These are phyloP conservation scores for Aselliscus stoliczkanus DNA, from an alignment of 2,797 vertebrate genomes.

Conservation along the genomic window DNA sequence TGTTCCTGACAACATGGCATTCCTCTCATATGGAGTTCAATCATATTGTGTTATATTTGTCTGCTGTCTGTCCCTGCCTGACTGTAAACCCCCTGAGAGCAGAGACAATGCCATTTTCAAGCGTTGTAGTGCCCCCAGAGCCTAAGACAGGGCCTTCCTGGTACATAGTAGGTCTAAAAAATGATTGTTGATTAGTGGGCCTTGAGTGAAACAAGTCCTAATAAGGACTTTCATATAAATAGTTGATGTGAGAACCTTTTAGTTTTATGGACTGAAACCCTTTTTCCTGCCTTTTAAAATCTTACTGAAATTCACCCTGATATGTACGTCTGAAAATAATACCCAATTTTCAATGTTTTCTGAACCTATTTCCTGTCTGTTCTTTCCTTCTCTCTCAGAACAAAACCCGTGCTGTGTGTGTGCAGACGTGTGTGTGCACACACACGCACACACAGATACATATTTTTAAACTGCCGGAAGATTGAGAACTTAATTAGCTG, in stretches of 20 bases:
- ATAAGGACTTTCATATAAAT: not conserved
- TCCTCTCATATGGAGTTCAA: not conserved
- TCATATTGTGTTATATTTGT: not conserved
- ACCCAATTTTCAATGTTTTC: not conserved
- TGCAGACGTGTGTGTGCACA: accelerated
- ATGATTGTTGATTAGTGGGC: not conserved
- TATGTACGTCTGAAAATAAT: not conserved
- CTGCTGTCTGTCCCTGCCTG: not conserved
- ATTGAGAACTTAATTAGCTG: not conserved
- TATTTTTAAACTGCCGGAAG: not conserved
- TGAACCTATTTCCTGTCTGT: not conserved
- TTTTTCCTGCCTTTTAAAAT: not conserved
- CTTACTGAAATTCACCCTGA: not conserved
- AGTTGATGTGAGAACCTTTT: not conserved
- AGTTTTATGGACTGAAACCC: not conserved
- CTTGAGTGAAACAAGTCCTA: not conserved
- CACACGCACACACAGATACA: not conserved
- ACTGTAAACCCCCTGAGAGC: not conserved
- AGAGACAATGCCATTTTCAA: not conserved
- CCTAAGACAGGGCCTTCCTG: not conserved
- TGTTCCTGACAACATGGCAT: not conserved
- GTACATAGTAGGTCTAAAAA: not conserved
- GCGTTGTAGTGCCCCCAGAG: not conserved
- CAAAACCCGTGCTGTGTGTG: not conserved
- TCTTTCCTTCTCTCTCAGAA: not conserved